phyloP scores from a whole-genome alignment of 2,113 vertebrate species.

The Eublepharis macularius region DNA sequence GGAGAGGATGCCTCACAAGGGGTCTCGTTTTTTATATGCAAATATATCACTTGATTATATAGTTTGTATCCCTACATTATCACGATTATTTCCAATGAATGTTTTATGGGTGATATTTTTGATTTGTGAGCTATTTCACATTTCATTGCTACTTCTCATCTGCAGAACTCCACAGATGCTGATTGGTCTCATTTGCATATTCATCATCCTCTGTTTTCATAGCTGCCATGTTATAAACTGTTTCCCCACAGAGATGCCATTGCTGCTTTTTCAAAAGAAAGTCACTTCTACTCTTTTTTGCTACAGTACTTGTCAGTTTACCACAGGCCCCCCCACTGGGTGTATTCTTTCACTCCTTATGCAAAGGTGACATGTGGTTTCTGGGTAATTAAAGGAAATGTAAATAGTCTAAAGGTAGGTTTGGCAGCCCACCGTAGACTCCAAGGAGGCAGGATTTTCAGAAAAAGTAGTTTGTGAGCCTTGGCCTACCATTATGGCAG shows the following conservation, averaged over 20 bases:
- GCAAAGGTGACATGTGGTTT: conserved; percentile 65
- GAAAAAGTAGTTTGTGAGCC: background rate
- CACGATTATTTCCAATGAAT: conserved; percentile 75
- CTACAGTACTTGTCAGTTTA: conserved; percentile 66
- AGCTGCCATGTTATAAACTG: conserved; percentile 64
- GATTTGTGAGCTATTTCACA: conserved; percentile 71
- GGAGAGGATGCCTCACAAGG: conserved; percentile 55
- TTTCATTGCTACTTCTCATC: conserved; percentile 71
- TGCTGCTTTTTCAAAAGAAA: conserved; percentile 67
- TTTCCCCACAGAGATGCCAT: conserved; percentile 56
- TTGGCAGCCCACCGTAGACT: conserved; percentile 54
- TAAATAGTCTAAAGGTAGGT: conserved; percentile 61
- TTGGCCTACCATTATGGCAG: background rate
- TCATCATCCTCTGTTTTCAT: conserved; percentile 74
- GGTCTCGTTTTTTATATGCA: conserved; percentile 71
- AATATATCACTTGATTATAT: conserved; percentile 76
- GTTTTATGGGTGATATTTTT: conserved; percentile 74
- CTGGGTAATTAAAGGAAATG: conserved; percentile 68
- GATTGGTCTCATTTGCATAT: conserved; percentile 77
- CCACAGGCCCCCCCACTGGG: conserved; percentile 50
- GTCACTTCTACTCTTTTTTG: conserved; percentile 62
- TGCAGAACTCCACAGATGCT: conserved; percentile 69
- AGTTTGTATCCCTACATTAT: conserved; percentile 70
- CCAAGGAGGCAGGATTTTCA: conserved; percentile 38
- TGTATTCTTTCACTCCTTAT: conserved; percentile 47